Percentiles rank a stretch among this genome's conserved stretches.
Conservation (phyloP, 2,888 invertebrate species). For the Drosophila pullipes region DNA sequence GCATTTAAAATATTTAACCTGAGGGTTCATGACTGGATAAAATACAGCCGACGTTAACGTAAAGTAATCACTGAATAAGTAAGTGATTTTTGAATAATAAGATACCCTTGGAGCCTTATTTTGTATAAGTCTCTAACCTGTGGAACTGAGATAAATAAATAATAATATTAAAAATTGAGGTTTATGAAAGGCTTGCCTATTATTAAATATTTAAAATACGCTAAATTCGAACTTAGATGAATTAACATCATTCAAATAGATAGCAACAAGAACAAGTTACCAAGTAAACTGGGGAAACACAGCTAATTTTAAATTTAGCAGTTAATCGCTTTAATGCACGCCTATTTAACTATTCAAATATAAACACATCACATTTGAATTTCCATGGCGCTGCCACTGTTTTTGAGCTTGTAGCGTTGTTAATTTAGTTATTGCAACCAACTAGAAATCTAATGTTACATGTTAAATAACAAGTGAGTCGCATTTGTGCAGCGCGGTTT, state of each 20-base stretch:
- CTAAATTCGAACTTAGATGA: not conserved
- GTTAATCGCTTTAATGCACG: constrained; percentile 8
- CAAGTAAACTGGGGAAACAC: not conserved
- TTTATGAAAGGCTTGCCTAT: not conserved
- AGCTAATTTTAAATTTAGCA: not conserved
- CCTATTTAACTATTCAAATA: constrained; percentile 12
- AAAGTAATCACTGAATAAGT: not conserved
- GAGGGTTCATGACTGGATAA: not conserved
- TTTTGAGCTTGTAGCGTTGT: constrained; percentile 2
- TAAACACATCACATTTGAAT: constrained; percentile 32
- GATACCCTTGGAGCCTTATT: not conserved
- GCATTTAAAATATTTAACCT: not conserved
- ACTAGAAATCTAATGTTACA: constrained; percentile 30
- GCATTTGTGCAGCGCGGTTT: constrained; percentile 13
- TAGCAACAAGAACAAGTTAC: not conserved
- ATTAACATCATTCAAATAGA: not conserved
- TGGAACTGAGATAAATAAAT: not conserved
- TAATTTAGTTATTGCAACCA: constrained; percentile 37
- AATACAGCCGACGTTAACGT: not conserved
- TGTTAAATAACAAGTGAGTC: constrained; percentile 24
- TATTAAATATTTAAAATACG: not conserved
- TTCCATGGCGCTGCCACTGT: constrained; percentile 8
- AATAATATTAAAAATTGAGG: not conserved
- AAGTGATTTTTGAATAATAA: not conserved
- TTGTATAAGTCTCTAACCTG: not conserved